These are phyloP conservation scores for Mellivora capensis DNA, from an alignment of 2,113 vertebrate genomes.

Conservation along the genomic window DNA sequence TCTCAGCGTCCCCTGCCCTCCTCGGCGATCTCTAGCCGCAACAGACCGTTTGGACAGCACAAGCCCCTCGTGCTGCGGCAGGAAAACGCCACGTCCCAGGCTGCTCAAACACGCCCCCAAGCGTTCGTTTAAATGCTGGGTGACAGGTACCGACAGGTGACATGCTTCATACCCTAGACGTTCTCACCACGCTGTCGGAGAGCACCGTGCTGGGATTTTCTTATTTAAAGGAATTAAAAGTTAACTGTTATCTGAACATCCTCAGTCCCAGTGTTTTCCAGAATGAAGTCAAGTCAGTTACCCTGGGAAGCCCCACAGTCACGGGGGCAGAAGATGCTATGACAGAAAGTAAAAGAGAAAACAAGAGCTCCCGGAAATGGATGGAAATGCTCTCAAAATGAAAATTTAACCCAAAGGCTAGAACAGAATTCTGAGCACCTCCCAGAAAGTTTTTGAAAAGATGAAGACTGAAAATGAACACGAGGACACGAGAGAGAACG, in stretches of 20 bases:
- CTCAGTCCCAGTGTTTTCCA: background rate
- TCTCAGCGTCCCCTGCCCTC: background rate
- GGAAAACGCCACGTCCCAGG: rapidly evolving
- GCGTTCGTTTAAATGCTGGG: rapidly evolving
- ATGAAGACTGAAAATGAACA: background rate
- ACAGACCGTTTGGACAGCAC: background rate
- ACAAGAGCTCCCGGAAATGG: background rate
- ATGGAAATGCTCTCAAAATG: background rate
- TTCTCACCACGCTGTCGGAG: too few relatives aligned
- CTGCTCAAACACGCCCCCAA: background rate
- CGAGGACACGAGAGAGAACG: background rate
- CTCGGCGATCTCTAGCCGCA: background rate
- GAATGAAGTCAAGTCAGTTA: background rate
- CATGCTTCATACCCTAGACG: rapidly evolving
- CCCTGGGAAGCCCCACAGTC: background rate
- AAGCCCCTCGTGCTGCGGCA: rapidly evolving
- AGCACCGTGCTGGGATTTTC: background rate
- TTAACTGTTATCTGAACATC: background rate
- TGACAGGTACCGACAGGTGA: too few relatives aligned
- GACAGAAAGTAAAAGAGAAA: background rate
- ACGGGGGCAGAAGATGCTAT: background rate
- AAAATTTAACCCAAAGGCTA: background rate
- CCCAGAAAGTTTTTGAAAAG: background rate
- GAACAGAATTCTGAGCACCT: background rate
- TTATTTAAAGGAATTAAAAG: background rate